Evolutionary conservation across 1,140 invertebrate species (phyloP).

Genomic region (Bombus sibiricus): DNA sequence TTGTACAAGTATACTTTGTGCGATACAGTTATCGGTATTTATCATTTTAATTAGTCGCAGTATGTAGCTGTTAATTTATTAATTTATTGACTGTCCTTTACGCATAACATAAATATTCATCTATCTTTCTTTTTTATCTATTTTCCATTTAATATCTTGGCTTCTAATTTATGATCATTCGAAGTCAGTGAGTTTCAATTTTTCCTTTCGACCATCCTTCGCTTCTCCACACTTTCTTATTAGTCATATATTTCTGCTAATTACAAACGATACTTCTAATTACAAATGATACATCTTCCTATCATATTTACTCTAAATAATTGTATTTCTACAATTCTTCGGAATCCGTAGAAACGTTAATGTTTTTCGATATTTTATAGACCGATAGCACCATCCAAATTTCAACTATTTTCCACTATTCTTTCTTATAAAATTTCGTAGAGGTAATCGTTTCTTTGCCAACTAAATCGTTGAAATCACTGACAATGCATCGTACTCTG

Average conservation of each 20-base stretch:
- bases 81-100: not conserved
- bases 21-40: not conserved
- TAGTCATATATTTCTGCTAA: no score
- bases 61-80: not conserved
- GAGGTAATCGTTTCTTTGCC: not conserved
- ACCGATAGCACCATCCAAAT: not conserved
- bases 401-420: not conserved
- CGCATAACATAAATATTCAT: not conserved
- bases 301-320: no score
- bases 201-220: not conserved
- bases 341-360: not conserved
- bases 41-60: not conserved
- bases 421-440: not conserved
- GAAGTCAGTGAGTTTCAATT: no score
- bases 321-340: not conserved
- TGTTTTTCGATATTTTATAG: not conserved
- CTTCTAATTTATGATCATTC: no score
- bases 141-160: no score
- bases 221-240: not conserved
- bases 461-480: conserved; percentile 1
- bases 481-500: no score
- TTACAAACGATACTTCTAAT: no score
- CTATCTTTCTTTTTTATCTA: not conserved
- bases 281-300: no score
- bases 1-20: not conserved